A percentile compares a stretch with the other conserved stretches of the same genome.
These are phyloP conservation scores for Chelonus insularis DNA, from an alignment of 1,140 invertebrate genomes.

Conservation along the genomic window DNA sequence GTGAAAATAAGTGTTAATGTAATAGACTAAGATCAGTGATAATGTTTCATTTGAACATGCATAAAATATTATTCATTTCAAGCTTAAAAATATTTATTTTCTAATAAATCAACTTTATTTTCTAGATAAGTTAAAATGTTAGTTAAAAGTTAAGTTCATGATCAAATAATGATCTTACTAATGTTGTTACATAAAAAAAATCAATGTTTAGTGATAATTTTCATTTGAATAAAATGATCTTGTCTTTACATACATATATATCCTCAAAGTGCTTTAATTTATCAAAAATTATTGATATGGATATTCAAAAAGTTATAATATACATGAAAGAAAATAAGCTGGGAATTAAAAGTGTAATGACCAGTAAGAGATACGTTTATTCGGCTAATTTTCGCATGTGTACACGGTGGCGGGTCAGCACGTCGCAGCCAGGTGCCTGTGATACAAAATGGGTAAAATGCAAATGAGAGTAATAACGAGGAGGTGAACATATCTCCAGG, in stretches of 20 bases:
- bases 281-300: neutral
- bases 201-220: neutral
- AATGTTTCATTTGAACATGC: too few relatives aligned
- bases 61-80: too few relatives aligned
- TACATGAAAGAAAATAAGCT: neutral
- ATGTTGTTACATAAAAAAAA: too few relatives aligned
- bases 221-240: neutral
- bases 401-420: slow-evolving; percentile 1
- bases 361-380: slow-evolving; percentile 20
- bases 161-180: too few relatives aligned
- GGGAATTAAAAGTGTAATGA: slow-evolving; percentile 9
- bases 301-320: neutral
- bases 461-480: slow-evolving; percentile 37
- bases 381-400: slow-evolving; percentile 17
- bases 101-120: too few relatives aligned
- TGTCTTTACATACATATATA: neutral
- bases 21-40: too few relatives aligned
- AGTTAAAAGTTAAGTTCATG: too few relatives aligned
- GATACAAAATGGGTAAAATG: slow-evolving; percentile 34
- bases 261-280: too few relatives aligned
- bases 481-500: slow-evolving; percentile 35
- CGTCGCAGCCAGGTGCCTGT: slow-evolving; percentile 21
- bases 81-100: too few relatives aligned
- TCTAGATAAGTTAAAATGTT: too few relatives aligned
- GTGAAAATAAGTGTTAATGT: too few relatives aligned